These are phyloP conservation scores for Platyrinchus mystaceus DNA, from an alignment of 2,797 vertebrate genomes.

Conservation along the genomic window DNA sequence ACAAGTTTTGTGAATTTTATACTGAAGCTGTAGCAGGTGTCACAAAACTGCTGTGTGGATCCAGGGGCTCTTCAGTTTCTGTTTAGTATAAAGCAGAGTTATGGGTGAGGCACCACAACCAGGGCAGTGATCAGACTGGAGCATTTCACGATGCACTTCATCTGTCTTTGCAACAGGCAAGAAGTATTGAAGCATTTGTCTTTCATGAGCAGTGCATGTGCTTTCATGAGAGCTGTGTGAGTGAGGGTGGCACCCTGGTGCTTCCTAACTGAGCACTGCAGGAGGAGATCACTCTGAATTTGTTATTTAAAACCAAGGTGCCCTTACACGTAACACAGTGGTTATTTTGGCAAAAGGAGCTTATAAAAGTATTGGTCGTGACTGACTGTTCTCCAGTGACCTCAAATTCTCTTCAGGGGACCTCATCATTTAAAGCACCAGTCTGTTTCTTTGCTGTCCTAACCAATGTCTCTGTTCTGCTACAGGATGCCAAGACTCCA, in stretches of 20 bases:
- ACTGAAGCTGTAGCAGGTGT: neutral
- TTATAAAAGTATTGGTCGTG: neutral
- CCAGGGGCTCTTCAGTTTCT: neutral
- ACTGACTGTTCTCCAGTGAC: slow-evolving; percentile 46
- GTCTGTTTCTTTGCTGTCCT: slow-evolving; percentile 11
- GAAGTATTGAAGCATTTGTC: neutral
- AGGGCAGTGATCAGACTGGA: neutral
- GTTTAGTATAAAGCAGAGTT: neutral
- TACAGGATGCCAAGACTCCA: slow-evolving; percentile 33
- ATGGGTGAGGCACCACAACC: neutral
- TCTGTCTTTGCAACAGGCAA: neutral
- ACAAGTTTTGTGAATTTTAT: neutral
- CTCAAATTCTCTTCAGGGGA: slow-evolving; percentile 49
- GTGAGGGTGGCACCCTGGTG: neutral
- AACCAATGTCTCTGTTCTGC: slow-evolving; percentile 7
- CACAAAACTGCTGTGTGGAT: neutral
- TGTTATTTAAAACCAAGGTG: slow-evolving; percentile 34
- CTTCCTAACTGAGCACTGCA: neutral
- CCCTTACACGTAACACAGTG: slow-evolving; percentile 17
- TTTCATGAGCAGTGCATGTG: neutral
- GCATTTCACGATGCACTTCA: neutral
- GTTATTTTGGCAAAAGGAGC: slow-evolving; percentile 19
- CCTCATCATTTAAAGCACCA: neutral
- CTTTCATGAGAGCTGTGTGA: neutral
- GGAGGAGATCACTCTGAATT: slow-evolving; percentile 5